phyloP scores from a whole-genome alignment of 2,797 vertebrate species.

The Neostethus bicornis region DNA sequence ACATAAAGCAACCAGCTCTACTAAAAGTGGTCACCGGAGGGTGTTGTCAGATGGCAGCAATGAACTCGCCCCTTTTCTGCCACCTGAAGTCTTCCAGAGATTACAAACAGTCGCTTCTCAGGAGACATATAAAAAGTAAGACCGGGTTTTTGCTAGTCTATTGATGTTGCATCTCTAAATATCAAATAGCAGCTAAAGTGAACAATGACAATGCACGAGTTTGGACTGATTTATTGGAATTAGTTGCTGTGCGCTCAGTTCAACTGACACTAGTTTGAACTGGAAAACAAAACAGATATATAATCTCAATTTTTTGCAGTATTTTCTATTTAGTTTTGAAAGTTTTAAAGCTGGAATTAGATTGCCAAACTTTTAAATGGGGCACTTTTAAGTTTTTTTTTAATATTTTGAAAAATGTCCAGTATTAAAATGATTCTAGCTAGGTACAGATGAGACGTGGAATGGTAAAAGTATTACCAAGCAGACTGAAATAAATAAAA shows the following conservation, averaged over 20 bases:
- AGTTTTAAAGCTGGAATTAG: too few species aligned
- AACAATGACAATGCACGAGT: conserved; percentile 8
- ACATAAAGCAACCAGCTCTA: conserved; percentile 12
- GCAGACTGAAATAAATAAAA: too few species aligned
- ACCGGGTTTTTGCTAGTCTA: neutral
- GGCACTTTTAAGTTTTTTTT: too few species aligned
- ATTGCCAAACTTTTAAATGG: too few species aligned
- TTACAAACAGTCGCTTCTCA: conserved; percentile 81
- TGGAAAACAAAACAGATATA: too few species aligned
- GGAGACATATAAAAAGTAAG: conserved; percentile 79
- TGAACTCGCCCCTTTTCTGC: conserved; percentile 82
- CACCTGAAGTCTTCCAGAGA: conserved; percentile 92
- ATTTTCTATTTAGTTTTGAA: too few species aligned
- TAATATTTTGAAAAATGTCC: too few species aligned
- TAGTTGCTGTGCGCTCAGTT: neutral
- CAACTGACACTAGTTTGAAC: neutral
- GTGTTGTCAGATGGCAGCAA: conserved; percentile 83
- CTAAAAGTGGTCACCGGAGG: conserved; percentile 74
- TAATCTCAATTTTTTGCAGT: too few species aligned
- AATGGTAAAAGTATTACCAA: too few species aligned
- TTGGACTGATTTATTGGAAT: neutral
- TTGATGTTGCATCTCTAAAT: conserved; percentile 10
- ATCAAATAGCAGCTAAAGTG: neutral
- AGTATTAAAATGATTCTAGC: too few species aligned
- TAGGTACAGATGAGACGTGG: too few species aligned